These are phyloP conservation scores for Sandelia bainsii DNA, from an alignment of 2,797 vertebrate genomes.

Conservation along the genomic window DNA sequence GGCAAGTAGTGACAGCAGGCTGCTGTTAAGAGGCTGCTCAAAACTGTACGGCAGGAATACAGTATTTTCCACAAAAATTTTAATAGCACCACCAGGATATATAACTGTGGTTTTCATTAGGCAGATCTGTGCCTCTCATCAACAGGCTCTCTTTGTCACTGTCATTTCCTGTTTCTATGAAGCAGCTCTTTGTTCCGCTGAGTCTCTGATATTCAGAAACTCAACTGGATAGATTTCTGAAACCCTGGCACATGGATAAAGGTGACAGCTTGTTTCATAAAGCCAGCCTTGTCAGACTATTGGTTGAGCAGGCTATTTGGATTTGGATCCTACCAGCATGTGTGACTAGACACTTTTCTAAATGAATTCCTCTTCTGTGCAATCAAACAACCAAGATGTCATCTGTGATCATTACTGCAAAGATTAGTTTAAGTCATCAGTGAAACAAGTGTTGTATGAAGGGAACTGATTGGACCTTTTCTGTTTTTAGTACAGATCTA, in stretches of 20 bases:
- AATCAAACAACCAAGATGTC: background rate
- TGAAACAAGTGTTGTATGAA: background rate
- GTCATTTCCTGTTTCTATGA: conserved; percentile 79
- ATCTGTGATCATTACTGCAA: background rate
- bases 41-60: background rate
- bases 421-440: background rate
- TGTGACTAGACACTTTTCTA: background rate
- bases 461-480: conserved; percentile 18
- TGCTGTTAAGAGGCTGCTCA: background rate
- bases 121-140: conserved; percentile 69
- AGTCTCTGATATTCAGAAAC: conserved; percentile 78
- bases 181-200: conserved; percentile 76
- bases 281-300: conserved; percentile 59
- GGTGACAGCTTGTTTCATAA: conserved; percentile 71
- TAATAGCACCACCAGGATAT: conserved; percentile 37
- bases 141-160: conserved; percentile 76
- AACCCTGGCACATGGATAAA: conserved; percentile 69
- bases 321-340: conserved; percentile 18
- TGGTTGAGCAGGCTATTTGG: conserved; percentile 13
- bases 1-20: background rate
- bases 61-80: conserved; percentile 47
- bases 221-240: conserved; percentile 72
- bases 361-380: conserved; percentile 12
- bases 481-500: conserved; percentile 37
- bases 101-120: conserved; percentile 63